phyloP scores from a whole-genome alignment of 2,113 vertebrate genomes.

The Sitta europaea region DNA sequence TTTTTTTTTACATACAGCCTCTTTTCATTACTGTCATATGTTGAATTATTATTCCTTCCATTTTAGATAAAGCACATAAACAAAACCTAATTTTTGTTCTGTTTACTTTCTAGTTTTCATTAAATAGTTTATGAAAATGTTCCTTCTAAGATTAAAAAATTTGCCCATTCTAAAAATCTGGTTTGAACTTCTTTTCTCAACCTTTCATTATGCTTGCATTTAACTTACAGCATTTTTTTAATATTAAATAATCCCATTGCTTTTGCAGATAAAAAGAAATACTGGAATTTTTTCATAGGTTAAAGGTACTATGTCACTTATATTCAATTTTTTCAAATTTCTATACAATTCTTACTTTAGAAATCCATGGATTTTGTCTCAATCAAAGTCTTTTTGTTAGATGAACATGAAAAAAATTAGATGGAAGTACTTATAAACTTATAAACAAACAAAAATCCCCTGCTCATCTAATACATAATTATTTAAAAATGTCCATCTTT shows the following conservation, averaged over 20 bases:
- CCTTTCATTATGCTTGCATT: slow-evolving; percentile 21
- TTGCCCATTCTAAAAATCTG: background rate
- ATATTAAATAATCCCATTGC: background rate
- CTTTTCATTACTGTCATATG: background rate
- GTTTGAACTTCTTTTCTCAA: background rate
- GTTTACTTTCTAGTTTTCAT: background rate
- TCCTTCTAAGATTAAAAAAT: background rate
- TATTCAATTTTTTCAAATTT: background rate
- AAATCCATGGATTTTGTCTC: background rate
- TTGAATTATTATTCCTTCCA: background rate
- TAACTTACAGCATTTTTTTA: slow-evolving; percentile 32
- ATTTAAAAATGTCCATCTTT: background rate
- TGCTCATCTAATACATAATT: background rate
- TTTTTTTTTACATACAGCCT: background rate
- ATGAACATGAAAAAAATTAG: background rate
- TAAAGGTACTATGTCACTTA: background rate
- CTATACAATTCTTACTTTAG: background rate
- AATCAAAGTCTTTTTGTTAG: background rate
- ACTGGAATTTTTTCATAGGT: background rate
- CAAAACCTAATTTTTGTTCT: background rate
- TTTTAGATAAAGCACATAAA: background rate
- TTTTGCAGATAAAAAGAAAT: background rate
- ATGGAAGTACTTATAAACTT: background rate
- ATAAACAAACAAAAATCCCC: background rate
- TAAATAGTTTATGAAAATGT: background rate